Evolutionary conservation across 1,140 invertebrate species (phyloP).

Genomic region (Palaemon carinicauda): DNA sequence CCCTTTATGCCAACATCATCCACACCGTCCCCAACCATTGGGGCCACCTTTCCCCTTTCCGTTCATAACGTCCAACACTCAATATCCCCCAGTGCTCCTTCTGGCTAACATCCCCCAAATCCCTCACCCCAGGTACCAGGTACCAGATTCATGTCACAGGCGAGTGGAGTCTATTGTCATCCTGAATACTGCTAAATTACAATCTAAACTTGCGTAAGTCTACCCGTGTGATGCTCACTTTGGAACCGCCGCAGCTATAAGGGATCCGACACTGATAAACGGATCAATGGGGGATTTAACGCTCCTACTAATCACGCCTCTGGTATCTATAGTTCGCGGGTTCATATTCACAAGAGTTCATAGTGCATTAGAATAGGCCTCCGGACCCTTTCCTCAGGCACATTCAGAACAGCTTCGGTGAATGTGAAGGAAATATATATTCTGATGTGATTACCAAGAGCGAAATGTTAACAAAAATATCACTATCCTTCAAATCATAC

Average conservation of each 20-base stretch:
- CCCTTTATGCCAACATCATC: not conserved
- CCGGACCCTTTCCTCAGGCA: too few relatives aligned
- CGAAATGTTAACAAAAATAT: too few relatives aligned
- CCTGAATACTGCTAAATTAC: slow-evolving; percentile 31
- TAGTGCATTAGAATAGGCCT: too few relatives aligned
- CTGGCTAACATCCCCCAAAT: too few relatives aligned
- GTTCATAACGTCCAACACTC: too few relatives aligned
- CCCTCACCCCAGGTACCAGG: not conserved
- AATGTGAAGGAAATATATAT: too few relatives aligned
- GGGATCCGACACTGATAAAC: not conserved
- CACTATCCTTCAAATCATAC: too few relatives aligned
- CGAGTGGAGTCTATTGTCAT: not conserved
- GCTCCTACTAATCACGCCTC: not conserved
- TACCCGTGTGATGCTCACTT: not conserved
- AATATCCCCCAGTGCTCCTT: too few relatives aligned
- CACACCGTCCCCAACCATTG: not conserved
- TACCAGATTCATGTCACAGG: not conserved
- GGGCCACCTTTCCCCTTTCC: not conserved
- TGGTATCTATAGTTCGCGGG: not conserved
- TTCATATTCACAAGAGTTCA: not conserved
- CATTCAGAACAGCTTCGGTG: too few relatives aligned
- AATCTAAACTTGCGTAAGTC: slow-evolving; percentile 25
- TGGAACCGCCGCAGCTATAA: not conserved
- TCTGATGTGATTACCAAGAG: too few relatives aligned
- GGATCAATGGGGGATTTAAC: not conserved